Percentiles rank a stretch among this genome's conserved stretches.
Evolutionary conservation across 1,140 invertebrate species (phyloP).

Genomic region (Radopholus similis): DNA sequence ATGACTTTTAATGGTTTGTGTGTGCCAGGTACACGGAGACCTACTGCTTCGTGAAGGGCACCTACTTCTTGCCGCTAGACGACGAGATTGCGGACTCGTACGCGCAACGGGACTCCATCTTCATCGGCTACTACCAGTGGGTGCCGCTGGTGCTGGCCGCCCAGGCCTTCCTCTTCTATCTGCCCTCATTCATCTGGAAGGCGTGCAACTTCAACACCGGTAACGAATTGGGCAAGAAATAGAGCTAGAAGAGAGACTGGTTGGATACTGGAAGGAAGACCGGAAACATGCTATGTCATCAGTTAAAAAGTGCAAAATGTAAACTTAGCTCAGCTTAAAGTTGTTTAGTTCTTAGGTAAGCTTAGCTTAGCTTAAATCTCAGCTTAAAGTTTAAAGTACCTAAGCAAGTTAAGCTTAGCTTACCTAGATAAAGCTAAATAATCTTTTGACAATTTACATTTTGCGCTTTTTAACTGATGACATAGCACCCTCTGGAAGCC

Average conservation of each 20-base stretch:
- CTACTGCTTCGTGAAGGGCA: conserved; percentile 59
- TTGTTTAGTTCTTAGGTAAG: too few relatives aligned
- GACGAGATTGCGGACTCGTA: conserved; percentile 49
- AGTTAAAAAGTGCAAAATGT: too few relatives aligned
- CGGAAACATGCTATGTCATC: too few relatives aligned
- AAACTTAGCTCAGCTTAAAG: too few relatives aligned
- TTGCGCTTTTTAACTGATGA: too few relatives aligned
- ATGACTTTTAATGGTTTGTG: conserved; percentile 14
- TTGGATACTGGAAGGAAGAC: neutral
- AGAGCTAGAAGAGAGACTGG: too few relatives aligned
- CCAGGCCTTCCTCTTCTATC: conserved; percentile 58
- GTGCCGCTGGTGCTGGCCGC: conserved; percentile 49
- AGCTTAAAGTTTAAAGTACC: too few relatives aligned
- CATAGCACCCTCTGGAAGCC: too few relatives aligned
- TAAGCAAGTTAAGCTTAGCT: too few relatives aligned
- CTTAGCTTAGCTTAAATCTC: too few relatives aligned
- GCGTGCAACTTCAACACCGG: conserved; percentile 54
- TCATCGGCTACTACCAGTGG: conserved; percentile 65
- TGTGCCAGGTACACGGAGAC: conserved; percentile 56
- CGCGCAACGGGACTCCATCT: conserved; percentile 35
- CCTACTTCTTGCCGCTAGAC: conserved; percentile 52
- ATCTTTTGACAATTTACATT: too few relatives aligned
- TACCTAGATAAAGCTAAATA: too few relatives aligned
- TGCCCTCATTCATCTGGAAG: conserved; percentile 56
- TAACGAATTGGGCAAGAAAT: conserved; percentile 27